Evolutionary conservation across 2,888 invertebrate species (phyloP).

Genomic region (Synanthedon vespiformis): DNA sequence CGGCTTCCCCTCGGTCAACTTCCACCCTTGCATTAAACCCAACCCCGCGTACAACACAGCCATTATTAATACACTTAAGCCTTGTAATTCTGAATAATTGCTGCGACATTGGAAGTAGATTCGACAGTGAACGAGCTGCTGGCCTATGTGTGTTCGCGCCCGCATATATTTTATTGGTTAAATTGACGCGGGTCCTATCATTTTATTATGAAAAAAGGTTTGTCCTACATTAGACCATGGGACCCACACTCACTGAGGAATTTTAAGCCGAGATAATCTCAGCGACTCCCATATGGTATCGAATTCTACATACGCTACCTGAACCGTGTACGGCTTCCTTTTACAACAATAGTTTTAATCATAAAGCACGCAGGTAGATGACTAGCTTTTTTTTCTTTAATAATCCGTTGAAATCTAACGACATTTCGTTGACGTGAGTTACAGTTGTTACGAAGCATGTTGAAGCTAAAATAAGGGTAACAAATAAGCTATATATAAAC

Average conservation of each 20-base stretch:
- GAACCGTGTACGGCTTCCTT: conserved; percentile 55
- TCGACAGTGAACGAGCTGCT: conserved; percentile 24
- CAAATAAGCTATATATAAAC: background rate
- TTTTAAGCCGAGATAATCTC: conserved; percentile 66
- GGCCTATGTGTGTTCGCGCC: conserved; percentile 33
- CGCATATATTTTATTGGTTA: conserved; percentile 63
- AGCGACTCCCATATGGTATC: conserved; percentile 35
- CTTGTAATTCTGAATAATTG: conserved; percentile 53
- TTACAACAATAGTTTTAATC: conserved; percentile 34
- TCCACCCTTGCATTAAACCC: background rate
- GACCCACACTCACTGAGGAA: conserved; percentile 41
- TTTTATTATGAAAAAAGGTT: conserved; percentile 42
- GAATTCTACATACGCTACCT: conserved; percentile 65
- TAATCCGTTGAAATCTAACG: background rate
- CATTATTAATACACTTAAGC: conserved; percentile 33
- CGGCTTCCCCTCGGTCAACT: background rate
- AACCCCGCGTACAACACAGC: conserved; percentile 13
- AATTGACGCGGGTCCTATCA: conserved; percentile 43
- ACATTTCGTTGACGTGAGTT: background rate
- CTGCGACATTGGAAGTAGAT: conserved; percentile 31
- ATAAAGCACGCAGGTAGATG: conserved; percentile 47
- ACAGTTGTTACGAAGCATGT: background rate
- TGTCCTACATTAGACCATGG: conserved; percentile 33
- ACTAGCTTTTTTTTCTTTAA: conserved; percentile 22
- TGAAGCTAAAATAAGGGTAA: no score